These are phyloP conservation scores for Arrhamphus sclerolepis DNA, from an alignment of 2,797 vertebrate species.

Conservation along the genomic window DNA sequence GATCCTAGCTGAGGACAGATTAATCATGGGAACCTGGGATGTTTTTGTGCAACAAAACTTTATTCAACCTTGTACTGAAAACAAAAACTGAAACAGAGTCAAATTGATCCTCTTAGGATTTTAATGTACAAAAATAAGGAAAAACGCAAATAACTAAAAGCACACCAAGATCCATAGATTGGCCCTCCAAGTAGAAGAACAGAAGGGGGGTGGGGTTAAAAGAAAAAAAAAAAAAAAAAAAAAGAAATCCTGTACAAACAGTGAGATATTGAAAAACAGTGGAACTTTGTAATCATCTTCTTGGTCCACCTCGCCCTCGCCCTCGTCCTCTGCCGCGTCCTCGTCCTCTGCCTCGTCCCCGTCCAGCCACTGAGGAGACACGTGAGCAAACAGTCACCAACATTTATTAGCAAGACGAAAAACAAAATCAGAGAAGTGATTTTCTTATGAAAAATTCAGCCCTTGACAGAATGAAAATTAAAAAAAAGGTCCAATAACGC, in stretches of 20 bases:
- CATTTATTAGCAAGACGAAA: background rate
- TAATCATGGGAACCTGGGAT: too few species aligned
- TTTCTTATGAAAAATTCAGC: too few species aligned
- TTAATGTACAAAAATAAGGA: slow-evolving; percentile 81
- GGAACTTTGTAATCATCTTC: slow-evolving; percentile 75
- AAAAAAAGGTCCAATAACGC: too few species aligned
- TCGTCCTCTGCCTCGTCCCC: slow-evolving; percentile 82
- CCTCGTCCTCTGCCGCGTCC: slow-evolving; percentile 84
- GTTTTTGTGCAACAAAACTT: slow-evolving; percentile 19
- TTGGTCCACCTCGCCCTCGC: slow-evolving; percentile 82
- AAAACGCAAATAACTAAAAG: slow-evolving; percentile 30
- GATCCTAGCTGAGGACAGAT: background rate
- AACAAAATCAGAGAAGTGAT: background rate
- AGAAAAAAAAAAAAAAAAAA: slow-evolving; percentile 5
- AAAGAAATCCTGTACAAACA: slow-evolving; percentile 81
- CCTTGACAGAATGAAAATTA: too few species aligned
- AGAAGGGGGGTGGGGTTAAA: too few species aligned
- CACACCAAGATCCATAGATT: slow-evolving; percentile 50
- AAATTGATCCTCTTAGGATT: slow-evolving; percentile 50
- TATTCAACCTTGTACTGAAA: slow-evolving; percentile 33
- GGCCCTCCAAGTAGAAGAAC: slow-evolving; percentile 37
- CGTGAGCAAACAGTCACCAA: background rate
- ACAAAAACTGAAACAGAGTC: slow-evolving; percentile 24
- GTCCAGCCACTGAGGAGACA: slow-evolving; percentile 77
- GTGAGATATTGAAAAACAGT: slow-evolving; percentile 24